These are phyloP conservation scores for Eubasilissa splendida DNA, from an alignment of 2,888 invertebrate genomes.

Conservation along the genomic window DNA sequence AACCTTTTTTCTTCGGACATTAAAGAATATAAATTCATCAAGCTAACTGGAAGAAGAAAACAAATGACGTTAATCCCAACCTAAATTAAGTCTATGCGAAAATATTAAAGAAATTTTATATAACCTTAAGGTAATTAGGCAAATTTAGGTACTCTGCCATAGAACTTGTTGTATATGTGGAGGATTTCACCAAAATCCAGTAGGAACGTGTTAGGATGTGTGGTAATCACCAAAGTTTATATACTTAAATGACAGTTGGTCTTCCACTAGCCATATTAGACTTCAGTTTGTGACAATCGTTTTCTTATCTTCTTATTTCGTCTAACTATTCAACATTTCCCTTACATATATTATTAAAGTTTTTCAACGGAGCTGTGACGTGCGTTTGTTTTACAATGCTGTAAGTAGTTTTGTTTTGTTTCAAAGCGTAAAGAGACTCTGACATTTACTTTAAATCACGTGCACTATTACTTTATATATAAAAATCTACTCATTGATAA, in stretches of 20 bases:
- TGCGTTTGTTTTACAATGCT: conserved; percentile 2
- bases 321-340: too few species aligned
- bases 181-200: neutral
- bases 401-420: neutral
- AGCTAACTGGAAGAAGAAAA: too few species aligned
- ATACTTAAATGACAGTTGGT: conserved; percentile 29
- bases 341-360: too few species aligned
- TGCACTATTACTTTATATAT: too few species aligned
- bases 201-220: neutral
- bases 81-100: too few species aligned
- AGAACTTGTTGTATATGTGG: neutral
- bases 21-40: too few species aligned
- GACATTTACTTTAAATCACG: too few species aligned
- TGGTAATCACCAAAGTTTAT: conserved; percentile 41
- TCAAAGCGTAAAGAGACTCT: neutral
- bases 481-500: too few species aligned
- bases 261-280: conserved; percentile 34
- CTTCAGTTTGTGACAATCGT: conserved; percentile 42
- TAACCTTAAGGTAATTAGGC: neutral
- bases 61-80: too few species aligned
- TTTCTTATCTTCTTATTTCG: neutral
- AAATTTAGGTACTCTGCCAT: neutral
- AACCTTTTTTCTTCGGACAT: too few species aligned
- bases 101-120: too few species aligned
- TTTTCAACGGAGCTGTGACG: neutral